Conservation (phyloP, 2,888 invertebrate genomes). For the Melanostoma scalare region DNA sequence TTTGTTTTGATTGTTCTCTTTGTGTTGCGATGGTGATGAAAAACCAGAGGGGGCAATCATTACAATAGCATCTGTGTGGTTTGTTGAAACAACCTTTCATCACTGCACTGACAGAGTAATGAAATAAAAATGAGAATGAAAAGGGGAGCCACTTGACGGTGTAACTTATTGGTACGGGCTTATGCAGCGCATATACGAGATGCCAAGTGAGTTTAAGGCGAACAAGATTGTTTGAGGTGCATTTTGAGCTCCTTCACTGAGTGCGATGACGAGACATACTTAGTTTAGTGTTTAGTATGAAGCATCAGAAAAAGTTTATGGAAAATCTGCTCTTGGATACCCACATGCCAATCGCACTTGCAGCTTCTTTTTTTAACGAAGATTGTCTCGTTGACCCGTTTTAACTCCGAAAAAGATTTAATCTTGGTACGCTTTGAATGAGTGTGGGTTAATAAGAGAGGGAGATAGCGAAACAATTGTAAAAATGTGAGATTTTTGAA, state of each 20-base stretch:
- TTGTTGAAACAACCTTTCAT: slow-evolving; percentile 33
- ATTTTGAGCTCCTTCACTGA: neutral
- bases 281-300: slow-evolving; percentile 3
- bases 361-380: neutral
- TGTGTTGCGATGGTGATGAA: slow-evolving; percentile 13
- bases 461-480: too few species aligned
- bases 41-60: slow-evolving; percentile 18
- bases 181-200: neutral
- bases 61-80: slow-evolving; percentile 37
- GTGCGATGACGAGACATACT: neutral
- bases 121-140: neutral
- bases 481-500: too few species aligned
- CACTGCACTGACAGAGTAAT: slow-evolving; percentile 8
- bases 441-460: too few species aligned
- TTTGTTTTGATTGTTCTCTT: slow-evolving; percentile 21
- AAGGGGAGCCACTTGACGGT: slow-evolving; percentile 27
- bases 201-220: neutral
- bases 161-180: slow-evolving; percentile 16
- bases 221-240: slow-evolving; percentile 6
- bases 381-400: slow-evolving; percentile 8
- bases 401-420: neutral
- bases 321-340: neutral
- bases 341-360: neutral
- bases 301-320: neutral
- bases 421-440: neutral